A percentile compares a stretch with the other conserved stretches of the same genome.
Conservation (phyloP, 1,140 invertebrate species). For the Diorhabda elongata region DNA sequence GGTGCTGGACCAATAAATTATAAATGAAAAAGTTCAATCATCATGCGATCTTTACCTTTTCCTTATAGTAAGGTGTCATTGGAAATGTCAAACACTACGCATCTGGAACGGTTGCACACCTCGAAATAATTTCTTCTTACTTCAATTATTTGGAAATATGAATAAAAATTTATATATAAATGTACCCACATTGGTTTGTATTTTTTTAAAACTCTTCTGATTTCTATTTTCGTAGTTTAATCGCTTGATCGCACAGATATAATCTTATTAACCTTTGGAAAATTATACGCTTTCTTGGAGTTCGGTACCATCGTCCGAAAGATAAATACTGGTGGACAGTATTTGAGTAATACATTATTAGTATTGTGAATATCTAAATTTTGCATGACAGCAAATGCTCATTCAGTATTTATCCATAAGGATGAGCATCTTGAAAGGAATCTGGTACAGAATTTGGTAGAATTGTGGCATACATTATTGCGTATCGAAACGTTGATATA, state of each 20-base stretch:
- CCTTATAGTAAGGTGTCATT: constrained; percentile 52
- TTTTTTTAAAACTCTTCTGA: neutral
- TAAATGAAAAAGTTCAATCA: neutral
- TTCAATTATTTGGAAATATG: too few species aligned
- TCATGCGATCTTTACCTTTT: constrained; percentile 37
- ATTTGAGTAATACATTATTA: too few species aligned
- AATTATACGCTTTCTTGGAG: neutral
- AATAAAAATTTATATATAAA: neutral
- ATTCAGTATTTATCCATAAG: neutral
- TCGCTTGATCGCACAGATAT: neutral
- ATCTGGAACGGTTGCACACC: neutral
- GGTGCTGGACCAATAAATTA: neutral
- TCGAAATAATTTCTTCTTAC: neutral
- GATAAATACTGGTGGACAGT: neutral
- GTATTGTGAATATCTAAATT: too few species aligned
- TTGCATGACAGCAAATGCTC: too few species aligned
- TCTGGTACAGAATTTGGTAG: neutral
- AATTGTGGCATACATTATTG: neutral
- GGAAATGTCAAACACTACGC: constrained; percentile 43
- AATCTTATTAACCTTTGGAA: neutral
- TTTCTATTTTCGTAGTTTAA: neutral
- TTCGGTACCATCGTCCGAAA: neutral
- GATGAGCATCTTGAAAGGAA: neutral
- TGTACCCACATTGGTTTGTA: neutral
- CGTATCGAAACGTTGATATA: neutral